A percentile compares a stretch with the other conserved stretches of the same genome.
Evolutionary conservation across 2,797 vertebrate genomes (phyloP).

Genomic region (Masticophis lateralis): DNA sequence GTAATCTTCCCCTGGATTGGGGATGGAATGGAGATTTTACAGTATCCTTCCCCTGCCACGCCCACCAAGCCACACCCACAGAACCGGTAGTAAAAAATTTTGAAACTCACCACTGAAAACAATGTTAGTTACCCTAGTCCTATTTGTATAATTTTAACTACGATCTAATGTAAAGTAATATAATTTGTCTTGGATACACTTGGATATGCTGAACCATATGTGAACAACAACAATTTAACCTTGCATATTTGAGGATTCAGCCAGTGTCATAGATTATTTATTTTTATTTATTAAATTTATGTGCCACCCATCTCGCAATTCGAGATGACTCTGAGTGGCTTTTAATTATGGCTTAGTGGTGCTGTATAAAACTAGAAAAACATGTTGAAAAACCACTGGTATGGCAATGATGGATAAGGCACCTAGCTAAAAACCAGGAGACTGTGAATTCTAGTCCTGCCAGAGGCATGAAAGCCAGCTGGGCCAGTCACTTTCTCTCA

Average conservation of each 20-base stretch:
- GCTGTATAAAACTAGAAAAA: neutral
- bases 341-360: neutral
- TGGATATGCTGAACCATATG: neutral
- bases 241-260: neutral
- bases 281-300: neutral
- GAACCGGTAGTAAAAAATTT: no score
- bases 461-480: neutral
- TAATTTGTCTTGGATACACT: neutral
- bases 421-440: neutral
- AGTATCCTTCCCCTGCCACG: no score
- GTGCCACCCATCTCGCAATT: neutral
- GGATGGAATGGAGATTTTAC: no score
- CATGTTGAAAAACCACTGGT: neutral
- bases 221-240: neutral
- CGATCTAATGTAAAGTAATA: neutral
- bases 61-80: no score
- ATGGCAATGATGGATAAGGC: neutral
- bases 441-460: neutral
- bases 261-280: neutral
- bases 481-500: neutral
- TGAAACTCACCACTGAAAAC: no score
- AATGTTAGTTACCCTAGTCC: neutral
- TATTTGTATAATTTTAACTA: neutral
- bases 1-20: no score
- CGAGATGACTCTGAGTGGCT: neutral